Evolutionary conservation across 1,140 invertebrate genomes (phyloP).

Genomic region (Archegozetes longisetosus): DNA sequence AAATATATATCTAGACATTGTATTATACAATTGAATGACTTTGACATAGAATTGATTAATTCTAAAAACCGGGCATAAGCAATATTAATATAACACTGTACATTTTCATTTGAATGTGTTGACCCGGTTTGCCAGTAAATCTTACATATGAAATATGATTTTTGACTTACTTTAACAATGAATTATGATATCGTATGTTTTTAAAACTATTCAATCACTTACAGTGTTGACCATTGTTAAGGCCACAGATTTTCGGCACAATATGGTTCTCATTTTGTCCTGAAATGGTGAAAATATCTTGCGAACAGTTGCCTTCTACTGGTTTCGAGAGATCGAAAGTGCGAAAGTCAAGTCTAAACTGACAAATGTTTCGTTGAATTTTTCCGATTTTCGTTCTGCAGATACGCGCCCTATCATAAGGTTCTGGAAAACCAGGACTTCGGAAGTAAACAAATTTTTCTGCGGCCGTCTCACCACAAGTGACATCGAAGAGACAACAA

Average conservation of each 20-base stretch:
- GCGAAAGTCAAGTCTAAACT: slow-evolving; percentile 58
- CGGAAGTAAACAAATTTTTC: slow-evolving; percentile 20
- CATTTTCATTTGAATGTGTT: no score
- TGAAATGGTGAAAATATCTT: slow-evolving; percentile 49
- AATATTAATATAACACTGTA: no score
- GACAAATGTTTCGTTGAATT: slow-evolving; percentile 39
- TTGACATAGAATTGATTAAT: no score
- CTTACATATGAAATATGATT: no score
- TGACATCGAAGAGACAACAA: slow-evolving; percentile 23
- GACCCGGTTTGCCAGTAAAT: no score
- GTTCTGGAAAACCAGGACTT: slow-evolving; percentile 20
- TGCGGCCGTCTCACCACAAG: slow-evolving; percentile 17
- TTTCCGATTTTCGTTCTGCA: slow-evolving; percentile 20
- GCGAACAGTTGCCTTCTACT: slow-evolving; percentile 48
- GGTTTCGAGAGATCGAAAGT: slow-evolving; percentile 40
- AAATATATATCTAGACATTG: no score
- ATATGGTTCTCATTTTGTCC: slow-evolving; percentile 47
- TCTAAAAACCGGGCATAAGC: no score
- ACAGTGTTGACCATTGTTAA: slow-evolving; percentile 68
- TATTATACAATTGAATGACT: no score
- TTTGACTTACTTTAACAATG: no score
- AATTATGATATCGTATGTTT: slow-evolving; percentile 1
- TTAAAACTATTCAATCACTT: slow-evolving; percentile 28
- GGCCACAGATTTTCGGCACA: slow-evolving; percentile 55
- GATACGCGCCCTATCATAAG: slow-evolving; percentile 15